A percentile compares a stretch with the other conserved stretches of the same genome.
phyloP scores from a whole-genome alignment of 2,113 vertebrate species.

The Clarias gariepinus region DNA sequence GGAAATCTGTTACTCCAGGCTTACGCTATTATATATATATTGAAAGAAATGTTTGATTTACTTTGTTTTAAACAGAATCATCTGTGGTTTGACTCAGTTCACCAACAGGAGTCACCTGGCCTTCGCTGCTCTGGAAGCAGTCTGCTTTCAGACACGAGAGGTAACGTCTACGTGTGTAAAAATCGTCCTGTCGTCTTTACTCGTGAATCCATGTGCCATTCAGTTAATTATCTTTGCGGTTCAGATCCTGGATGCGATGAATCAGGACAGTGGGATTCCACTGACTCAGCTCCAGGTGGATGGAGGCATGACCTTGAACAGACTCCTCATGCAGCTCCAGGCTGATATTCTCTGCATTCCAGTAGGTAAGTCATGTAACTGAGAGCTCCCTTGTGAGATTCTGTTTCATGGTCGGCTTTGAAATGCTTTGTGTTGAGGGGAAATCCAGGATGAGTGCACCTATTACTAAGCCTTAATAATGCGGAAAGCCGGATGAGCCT shows the following conservation, averaged over 20 bases:
- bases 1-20: no score
- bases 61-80: constrained; percentile 78
- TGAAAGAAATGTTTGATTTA: neutral
- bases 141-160: constrained; percentile 98
- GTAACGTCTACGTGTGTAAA: constrained; percentile 64
- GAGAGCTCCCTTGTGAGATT: neutral
- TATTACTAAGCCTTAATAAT: neutral
- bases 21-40: no score
- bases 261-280: constrained; percentile 90
- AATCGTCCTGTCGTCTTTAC: neutral
- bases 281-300: constrained; percentile 87
- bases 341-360: constrained; percentile 94
- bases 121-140: constrained; percentile 95
- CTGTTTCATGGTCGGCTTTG: no score
- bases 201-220: neutral
- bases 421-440: neutral
- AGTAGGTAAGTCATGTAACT: constrained; percentile 78
- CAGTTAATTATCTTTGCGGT: constrained; percentile 6
- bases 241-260: constrained; percentile 96
- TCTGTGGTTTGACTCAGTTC: constrained; percentile 98
- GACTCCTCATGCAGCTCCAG: constrained; percentile 94
- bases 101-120: constrained; percentile 96
- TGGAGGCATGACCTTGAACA: constrained; percentile 94
- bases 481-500: neutral
- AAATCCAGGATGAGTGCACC: neutral